phyloP scores from a whole-genome alignment of 2,113 vertebrate genomes.

The Ceyx cyanopectus region DNA sequence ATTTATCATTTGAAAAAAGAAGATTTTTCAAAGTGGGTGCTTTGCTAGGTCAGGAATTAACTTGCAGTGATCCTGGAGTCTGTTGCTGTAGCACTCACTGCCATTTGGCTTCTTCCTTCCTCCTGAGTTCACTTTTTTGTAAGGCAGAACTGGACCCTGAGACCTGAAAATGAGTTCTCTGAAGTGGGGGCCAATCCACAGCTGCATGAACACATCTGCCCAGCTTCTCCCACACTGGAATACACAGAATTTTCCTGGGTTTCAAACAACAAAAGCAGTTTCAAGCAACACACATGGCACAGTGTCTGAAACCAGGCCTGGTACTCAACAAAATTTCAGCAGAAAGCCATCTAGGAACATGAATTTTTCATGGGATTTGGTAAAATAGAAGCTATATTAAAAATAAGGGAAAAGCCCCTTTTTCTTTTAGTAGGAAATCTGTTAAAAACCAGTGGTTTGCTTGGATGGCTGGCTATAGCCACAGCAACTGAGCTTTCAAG shows the following conservation, averaged over 20 bases:
- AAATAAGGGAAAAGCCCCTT: neutral
- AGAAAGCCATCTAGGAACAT: neutral
- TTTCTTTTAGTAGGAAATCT: neutral
- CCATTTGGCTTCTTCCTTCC: neutral
- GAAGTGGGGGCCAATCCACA: neutral
- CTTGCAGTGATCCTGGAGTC: neutral
- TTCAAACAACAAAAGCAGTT: neutral
- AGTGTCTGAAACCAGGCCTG: neutral
- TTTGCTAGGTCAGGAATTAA: slow-evolving; percentile 5
- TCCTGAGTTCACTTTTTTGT: neutral
- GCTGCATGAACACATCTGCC: neutral
- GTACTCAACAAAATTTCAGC: neutral
- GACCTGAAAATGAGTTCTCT: neutral
- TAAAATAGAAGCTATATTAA: neutral
- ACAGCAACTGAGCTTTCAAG: neutral
- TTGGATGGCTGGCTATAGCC: neutral
- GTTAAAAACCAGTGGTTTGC: neutral
- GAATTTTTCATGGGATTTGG: neutral
- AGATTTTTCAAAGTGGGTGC: neutral
- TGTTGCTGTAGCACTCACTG: neutral
- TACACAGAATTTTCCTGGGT: neutral
- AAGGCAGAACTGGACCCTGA: neutral
- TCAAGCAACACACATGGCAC: neutral
- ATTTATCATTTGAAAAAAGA: slow-evolving; percentile 9
- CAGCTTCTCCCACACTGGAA: neutral